These are phyloP conservation scores for Zaprionus bogoriensis DNA, from an alignment of 2,888 invertebrate genomes.

Conservation along the genomic window DNA sequence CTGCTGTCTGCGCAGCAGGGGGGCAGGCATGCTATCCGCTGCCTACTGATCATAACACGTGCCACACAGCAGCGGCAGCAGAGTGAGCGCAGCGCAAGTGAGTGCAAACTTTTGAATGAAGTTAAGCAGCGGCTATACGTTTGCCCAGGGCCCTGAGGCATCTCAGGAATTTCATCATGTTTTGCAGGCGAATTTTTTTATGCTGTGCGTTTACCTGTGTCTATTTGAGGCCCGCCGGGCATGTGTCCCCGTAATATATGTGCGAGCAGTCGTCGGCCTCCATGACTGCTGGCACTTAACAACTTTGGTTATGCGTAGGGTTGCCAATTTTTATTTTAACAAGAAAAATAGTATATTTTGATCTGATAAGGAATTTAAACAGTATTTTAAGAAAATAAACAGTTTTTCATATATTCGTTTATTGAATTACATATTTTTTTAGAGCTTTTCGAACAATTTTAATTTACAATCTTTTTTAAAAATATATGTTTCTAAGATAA, in stretches of 20 bases:
- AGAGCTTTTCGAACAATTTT: no score
- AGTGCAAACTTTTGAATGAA: constrained; percentile 42
- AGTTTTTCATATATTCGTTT: no score
- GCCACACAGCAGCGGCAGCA: no score
- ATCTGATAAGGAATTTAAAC: no score
- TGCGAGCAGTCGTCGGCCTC: constrained; percentile 17
- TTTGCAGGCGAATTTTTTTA: constrained; percentile 5
- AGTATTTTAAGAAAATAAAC: no score
- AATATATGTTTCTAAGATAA: no score
- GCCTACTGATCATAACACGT: constrained; percentile 45
- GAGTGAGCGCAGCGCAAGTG: constrained; percentile 27
- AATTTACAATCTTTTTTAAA: no score
- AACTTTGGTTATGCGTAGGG: constrained; percentile 40
- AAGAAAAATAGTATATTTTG: no score
- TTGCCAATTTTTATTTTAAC: no score
- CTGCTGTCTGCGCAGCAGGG: constrained; percentile 39
- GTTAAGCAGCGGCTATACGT: constrained; percentile 24
- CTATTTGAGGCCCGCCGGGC: constrained; percentile 48
- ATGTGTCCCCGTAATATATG: constrained; percentile 39
- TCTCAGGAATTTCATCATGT: constrained; percentile 57
- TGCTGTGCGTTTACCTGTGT: constrained; percentile 15
- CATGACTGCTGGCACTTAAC: constrained; percentile 34
- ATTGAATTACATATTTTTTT: no score
- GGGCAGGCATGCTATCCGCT: neutral
- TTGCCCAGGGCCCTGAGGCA: constrained; percentile 42